These are phyloP conservation scores for Sarcophilus harrisii DNA, from an alignment of 2,797 vertebrate species.

Conservation along the genomic window DNA sequence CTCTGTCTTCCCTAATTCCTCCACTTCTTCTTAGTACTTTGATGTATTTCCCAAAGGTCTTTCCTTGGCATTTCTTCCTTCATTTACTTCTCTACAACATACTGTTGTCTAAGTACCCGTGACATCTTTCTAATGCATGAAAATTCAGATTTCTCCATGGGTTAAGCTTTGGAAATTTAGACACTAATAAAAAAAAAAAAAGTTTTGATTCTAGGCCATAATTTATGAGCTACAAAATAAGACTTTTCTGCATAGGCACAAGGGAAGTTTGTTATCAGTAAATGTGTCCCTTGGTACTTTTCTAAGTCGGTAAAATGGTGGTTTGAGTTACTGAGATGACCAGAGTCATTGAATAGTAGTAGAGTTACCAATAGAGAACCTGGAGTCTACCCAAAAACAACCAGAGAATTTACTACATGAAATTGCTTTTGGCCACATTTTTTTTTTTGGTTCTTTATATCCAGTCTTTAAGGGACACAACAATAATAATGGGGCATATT, in stretches of 20 bases:
- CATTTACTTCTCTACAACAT: constrained; percentile 4
- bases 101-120: constrained; percentile 13
- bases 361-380: constrained; percentile 26
- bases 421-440: background rate
- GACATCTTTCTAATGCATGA: constrained; percentile 28
- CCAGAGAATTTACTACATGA: background rate
- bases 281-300: background rate
- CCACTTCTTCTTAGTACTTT: background rate
- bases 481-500: background rate
- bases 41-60: background rate
- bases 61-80: background rate
- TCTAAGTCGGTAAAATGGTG: background rate
- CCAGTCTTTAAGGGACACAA: background rate
- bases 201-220: constrained; percentile 9
- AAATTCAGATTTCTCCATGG: constrained; percentile 31
- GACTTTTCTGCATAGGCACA: constrained; percentile 20
- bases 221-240: background rate
- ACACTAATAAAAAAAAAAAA: constrained; percentile 29
- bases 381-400: background rate
- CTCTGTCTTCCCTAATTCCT: background rate
- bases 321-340: background rate
- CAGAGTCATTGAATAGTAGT: background rate
- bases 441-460: background rate
- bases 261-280: constrained; percentile 10
- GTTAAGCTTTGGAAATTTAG: constrained; percentile 37